Percentiles rank a stretch among this genome's conserved stretches.
phyloP scores from a whole-genome alignment of 2,113 vertebrate species.

The Protobothrops flavoviridis region DNA sequence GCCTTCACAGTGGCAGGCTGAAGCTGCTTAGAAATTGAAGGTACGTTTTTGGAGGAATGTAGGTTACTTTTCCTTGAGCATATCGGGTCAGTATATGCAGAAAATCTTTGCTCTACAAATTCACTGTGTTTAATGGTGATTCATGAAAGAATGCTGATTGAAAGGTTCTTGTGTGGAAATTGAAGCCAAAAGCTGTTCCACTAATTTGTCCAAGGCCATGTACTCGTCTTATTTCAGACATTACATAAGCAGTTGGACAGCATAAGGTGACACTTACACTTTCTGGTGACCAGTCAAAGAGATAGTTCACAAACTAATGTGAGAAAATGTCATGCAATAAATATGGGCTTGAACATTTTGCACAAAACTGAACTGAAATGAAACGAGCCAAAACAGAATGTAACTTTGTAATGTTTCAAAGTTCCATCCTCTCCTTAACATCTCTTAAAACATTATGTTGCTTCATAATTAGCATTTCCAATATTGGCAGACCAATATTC shows the following conservation, averaged over 20 bases:
- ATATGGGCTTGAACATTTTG: background rate
- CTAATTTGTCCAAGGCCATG: background rate
- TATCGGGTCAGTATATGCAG: background rate
- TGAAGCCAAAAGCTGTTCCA: constrained; percentile 2
- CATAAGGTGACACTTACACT: constrained; percentile 16
- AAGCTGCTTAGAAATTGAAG: background rate
- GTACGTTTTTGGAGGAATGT: background rate
- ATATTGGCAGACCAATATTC: background rate
- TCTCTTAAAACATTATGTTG: background rate
- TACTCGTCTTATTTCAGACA: background rate
- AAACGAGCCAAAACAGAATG: background rate
- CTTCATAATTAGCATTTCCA: constrained; percentile 8
- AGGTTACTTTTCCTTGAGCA: background rate
- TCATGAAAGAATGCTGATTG: background rate
- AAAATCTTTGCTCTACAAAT: background rate
- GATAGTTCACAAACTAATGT: constrained; percentile 14
- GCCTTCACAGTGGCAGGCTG: background rate
- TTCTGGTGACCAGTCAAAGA: constrained; percentile 10
- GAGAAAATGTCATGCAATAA: constrained; percentile 2
- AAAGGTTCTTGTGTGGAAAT: background rate
- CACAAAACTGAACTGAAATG: background rate
- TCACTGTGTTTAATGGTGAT: background rate
- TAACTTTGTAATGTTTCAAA: background rate
- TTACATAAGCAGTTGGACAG: constrained; percentile 16
- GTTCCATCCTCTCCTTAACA: background rate